Base-by-base conservation (phyloP, 1,140 invertebrate species). In the Euglossa dilemma region DNA sequence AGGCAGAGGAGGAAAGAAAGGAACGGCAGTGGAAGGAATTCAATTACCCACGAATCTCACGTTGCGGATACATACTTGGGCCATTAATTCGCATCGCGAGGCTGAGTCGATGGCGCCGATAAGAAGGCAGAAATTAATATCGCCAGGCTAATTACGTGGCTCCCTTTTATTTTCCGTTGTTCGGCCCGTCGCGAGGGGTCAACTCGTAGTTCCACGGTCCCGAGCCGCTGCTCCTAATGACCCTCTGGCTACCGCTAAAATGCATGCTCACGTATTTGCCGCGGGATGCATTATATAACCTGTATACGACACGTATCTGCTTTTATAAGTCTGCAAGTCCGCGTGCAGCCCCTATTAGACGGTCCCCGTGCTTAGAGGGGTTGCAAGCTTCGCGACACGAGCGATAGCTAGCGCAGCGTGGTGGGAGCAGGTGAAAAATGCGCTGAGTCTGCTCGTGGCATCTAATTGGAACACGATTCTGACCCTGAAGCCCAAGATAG, bases 391-490 rank as follows among this genome's bases (percentile, higher is more conserved):
- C 12, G 71, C 71, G 8, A 73, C 52, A 59, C 23, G 23, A 23
- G 25, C 43, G 45, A 43, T n/a, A 57, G 71, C n/a, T 45, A 6
- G 54, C 63, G n/a, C 57, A 54, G 59, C 16, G 54, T 54, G 56
- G 50, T 67, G 50, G 59, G 54, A 66, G 25, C 70, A 54, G 77
- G 80, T 85, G 90, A 91, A 92, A 92, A 90, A 91, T 80, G 85
- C 84, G 63, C 79, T 72, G 70, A 86, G 80, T 84, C 88, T 82
- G 80, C 71, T 71, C 85, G 71, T 85, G 83, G 79, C 91, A 89
- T 91, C 89, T 94, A 94, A 94, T 94, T 94, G 93, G 93, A 93
- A 93, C 93, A 94, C 93, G 93, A 94, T 92, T 93, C 90, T 93
- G 93, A 93, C 93, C 93, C 92, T 88, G 90, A 93, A 93, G 91